Evolutionary conservation across 2,113 vertebrate genomes (phyloP).

Genomic region (Engystomops pustulosus): DNA sequence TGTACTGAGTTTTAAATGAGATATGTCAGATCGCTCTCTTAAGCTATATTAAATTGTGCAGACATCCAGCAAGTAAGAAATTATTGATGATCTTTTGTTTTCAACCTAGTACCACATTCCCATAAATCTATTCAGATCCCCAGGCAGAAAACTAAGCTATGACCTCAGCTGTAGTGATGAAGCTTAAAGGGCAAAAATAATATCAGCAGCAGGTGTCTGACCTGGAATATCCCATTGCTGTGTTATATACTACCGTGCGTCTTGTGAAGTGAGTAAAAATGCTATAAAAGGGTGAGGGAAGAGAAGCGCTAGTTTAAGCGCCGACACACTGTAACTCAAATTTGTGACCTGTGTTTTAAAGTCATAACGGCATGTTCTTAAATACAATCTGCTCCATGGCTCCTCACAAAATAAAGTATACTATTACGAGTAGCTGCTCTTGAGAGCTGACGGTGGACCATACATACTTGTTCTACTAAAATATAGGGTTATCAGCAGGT

Average conservation of each 20-base stretch:
- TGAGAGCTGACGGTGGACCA: neutral
- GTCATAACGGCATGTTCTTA: slow-evolving; percentile 16
- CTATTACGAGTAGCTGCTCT: neutral
- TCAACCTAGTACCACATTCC: slow-evolving; percentile 53
- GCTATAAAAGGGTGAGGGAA: slow-evolving; percentile 5
- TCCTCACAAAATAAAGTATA: neutral
- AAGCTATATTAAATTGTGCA: slow-evolving; percentile 57
- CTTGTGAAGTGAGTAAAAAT: slow-evolving; percentile 42
- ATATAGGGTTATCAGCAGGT: neutral
- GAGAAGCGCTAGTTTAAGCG: neutral
- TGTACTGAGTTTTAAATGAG: slow-evolving; percentile 38
- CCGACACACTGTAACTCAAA: neutral
- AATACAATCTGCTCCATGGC: neutral
- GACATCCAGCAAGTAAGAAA: slow-evolving; percentile 53
- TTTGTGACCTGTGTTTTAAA: slow-evolving; percentile 44
- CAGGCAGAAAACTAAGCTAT: slow-evolving; percentile 45
- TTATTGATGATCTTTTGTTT: slow-evolving; percentile 59
- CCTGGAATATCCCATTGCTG: slow-evolving; percentile 46
- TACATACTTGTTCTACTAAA: neutral
- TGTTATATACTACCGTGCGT: slow-evolving; percentile 37
- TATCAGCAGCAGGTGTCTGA: slow-evolving; percentile 47
- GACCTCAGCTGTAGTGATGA: slow-evolving; percentile 45
- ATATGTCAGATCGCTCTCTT: slow-evolving; percentile 46
- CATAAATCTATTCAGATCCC: slow-evolving; percentile 52
- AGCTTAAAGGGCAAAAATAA: slow-evolving; percentile 56